Base-by-base conservation (phyloP, 2,888 invertebrate species). In the Leptinotarsa haldemani region DNA sequence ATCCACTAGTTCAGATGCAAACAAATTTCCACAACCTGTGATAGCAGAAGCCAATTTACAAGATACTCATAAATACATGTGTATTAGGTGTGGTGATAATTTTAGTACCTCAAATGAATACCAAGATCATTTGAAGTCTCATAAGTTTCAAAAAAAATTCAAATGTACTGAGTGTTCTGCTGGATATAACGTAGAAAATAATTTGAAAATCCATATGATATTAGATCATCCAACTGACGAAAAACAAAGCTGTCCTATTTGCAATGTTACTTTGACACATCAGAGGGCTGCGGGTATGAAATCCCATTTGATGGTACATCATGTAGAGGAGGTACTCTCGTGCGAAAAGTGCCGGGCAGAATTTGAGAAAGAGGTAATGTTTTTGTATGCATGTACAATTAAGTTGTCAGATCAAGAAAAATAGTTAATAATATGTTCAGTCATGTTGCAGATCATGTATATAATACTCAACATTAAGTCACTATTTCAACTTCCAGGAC, bases 241-340 rank as follows among this genome's bases (percentile, higher is more conserved):
- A 71, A 83, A 82, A 9, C 81, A 77, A 25, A 68, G 74, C 16
- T 88, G 88, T 78, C 87, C 87, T n/a, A 82, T 87, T 75, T 88
- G 88, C 79, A 79, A 84, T 22, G 81, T 85, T 71, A 71, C 65
- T 50, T 69, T 78, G n/a, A 83, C 82, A 67, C 86, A 86, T 79
- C 84, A 86, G 76, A 82, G 88, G 73, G 77, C 82, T 61, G 88
- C 88, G 16, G 86, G 87, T 80, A 83, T 88, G 69, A 87, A 85
- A 74, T 84, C 87, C 2, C 88, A 88, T 83, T 80, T 87, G 71
- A 79, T 85, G 72, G 64, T 86, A 47, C 88, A 88, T 80, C 85
- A 87, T 82, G 83, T 86, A 50, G 87, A 87, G 58, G 87, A 88
- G 77, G 79, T 84, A n/a, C 83, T 84, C 78, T 78, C 79, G 30